Base-by-base conservation (phyloP, 53 echinoderm and acorn worm species). In the Actinopyga echinites region DNA sequence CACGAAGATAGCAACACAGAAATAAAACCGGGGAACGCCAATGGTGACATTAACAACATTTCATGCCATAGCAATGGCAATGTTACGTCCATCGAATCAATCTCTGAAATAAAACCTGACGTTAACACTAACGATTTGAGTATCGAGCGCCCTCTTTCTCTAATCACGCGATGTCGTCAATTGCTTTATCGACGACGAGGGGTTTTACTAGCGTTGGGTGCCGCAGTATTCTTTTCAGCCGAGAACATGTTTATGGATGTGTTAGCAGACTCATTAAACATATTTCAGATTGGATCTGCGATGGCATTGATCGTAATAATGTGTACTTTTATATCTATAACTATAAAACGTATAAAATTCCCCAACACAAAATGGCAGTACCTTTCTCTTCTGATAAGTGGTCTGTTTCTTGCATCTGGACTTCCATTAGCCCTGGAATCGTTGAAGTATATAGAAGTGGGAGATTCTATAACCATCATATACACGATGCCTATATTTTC, bases 401-500 rank as follows among this genome's bases (percentile, higher is more conserved):
- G 60, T 21, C 9, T 80, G 4, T 59, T 36, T 36, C 23, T 59
- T 8, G 81, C 81, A 1, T 35, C 58, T 37, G 81, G 60, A 25
- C 25, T 80, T 5, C 81, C 63, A 12, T 61, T 80, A 11, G 40
- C 43, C 9, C 19, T 80, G 22, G 36, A 61, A 40, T 59, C 81
- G 8, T 35, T 80, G 8, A 59, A 80, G 13, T 45, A 58, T 61
- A 80, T 80, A 22, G 81, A 59, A 62, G 81, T 80, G 8, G 81
- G 81, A 17, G 81, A 80, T 32, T 59, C 81, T 6, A 62, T 80
- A 22, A 62, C 81, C 4, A 80, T 80, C 6, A 62, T 62, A 36
- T 80, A 61, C 43, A 80, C 81, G 6, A 80, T 80, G 81, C 81
- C 81, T 1, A 58, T 80, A 33, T 80, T 80, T 45, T 59, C 81